A percentile compares a stretch with the other conserved stretches of the same genome.
Conservation (phyloP, 2,888 invertebrate genomes). For the Chaetoderma sp. region DNA sequence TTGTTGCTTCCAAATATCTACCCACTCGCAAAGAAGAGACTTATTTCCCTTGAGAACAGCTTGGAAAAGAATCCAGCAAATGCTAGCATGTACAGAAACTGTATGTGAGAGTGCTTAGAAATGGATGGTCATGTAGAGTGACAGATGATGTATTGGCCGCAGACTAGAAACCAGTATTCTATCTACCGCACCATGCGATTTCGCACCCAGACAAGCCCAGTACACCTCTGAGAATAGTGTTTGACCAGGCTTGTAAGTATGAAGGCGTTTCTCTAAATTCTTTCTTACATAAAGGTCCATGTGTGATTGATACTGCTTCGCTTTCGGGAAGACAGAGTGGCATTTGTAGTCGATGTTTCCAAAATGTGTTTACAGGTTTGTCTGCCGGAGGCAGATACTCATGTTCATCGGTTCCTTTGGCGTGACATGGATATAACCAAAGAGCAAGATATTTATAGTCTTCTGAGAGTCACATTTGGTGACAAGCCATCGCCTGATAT, state of each 20-base stretch:
- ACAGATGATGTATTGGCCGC: too few relatives aligned
- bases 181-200: constrained; percentile 14
- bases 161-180: constrained; percentile 7
- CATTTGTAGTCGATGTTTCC: constrained; percentile 8
- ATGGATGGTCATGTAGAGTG: constrained; percentile 4
- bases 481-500: constrained; percentile 8
- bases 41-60: constrained; percentile 10
- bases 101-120: constrained; percentile 7
- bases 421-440: constrained; percentile 1
- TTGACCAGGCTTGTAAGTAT: too few relatives aligned
- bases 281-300: constrained; percentile 16
- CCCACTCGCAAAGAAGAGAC: constrained; percentile 6
- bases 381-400: constrained; percentile 7
- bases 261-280: constrained; percentile 14
- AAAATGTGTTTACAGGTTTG: constrained; percentile 11
- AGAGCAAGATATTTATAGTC: not conserved
- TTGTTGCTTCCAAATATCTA: constrained; percentile 5
- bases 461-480: constrained; percentile 4
- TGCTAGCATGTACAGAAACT: constrained; percentile 3
- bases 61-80: constrained; percentile 6
- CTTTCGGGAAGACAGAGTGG: not conserved
- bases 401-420: too few relatives aligned
- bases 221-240: constrained; percentile 18
- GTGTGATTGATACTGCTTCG: constrained; percentile 1
- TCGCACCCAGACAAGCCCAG: constrained; percentile 6